Evolutionary conservation across 2,888 invertebrate genomes (phyloP).

Genomic region (Chesias legatella): DNA sequence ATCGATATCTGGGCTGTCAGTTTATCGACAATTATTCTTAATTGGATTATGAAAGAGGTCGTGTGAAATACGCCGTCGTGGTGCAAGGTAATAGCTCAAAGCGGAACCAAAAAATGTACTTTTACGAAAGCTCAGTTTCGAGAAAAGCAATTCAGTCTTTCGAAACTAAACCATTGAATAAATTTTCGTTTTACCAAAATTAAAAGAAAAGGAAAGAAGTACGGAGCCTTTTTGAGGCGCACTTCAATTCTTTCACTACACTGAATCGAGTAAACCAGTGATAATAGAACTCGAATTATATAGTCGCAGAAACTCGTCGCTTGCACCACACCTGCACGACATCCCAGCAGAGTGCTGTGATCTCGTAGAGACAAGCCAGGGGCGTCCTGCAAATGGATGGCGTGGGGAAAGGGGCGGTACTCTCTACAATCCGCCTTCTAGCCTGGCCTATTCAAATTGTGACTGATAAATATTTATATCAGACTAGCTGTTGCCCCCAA

Average conservation of each 20-base stretch:
- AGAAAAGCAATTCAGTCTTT: too few species aligned
- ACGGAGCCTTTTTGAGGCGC: too few species aligned
- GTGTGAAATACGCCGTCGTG: constrained; percentile 48
- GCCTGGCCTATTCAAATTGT: constrained; percentile 1
- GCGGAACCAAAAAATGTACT: too few species aligned
- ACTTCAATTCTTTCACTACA: too few species aligned
- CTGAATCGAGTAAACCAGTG: too few species aligned
- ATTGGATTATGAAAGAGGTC: constrained; percentile 79
- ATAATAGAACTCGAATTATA: background rate
- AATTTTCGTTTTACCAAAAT: too few species aligned
- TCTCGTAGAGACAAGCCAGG: constrained; percentile 52
- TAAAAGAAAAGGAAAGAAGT: too few species aligned
- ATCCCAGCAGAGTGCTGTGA: constrained; percentile 42
- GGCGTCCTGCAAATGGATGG: constrained; percentile 51
- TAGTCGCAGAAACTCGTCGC: constrained; percentile 13
- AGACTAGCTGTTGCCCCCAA: too few species aligned
- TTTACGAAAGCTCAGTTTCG: too few species aligned
- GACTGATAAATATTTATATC: too few species aligned
- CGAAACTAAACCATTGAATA: too few species aligned
- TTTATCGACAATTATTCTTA: constrained; percentile 80
- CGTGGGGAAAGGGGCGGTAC: constrained; percentile 66
- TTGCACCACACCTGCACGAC: constrained; percentile 5
- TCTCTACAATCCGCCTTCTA: constrained; percentile 44
- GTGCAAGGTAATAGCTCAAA: constrained; percentile 33
- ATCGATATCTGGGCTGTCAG: constrained; percentile 75